Evolutionary conservation across 2,113 vertebrate genomes (phyloP).

Genomic region (Labeo rohita): DNA sequence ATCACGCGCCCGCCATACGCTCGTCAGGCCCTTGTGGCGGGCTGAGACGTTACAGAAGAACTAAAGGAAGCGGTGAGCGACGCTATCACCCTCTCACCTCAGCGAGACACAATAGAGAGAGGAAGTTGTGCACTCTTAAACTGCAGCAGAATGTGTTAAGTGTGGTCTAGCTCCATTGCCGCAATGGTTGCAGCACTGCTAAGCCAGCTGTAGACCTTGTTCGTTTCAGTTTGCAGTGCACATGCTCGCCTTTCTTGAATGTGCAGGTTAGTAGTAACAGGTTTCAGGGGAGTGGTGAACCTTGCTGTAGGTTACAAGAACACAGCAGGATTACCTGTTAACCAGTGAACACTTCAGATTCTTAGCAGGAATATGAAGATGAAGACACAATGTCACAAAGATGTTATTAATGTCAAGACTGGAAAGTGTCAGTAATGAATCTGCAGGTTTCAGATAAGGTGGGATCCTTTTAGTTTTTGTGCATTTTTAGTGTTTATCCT

Average conservation of each 20-base stretch:
- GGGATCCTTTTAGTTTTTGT: conserved; percentile 25
- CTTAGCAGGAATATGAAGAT: conserved; percentile 25
- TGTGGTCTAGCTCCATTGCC: conserved; percentile 49
- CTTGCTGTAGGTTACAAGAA: background rate
- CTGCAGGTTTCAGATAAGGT: conserved; percentile 54
- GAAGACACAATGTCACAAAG: conserved; percentile 37
- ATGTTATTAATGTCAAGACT: conserved; percentile 46
- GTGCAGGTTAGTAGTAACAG: background rate
- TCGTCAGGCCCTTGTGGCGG: conserved; percentile 41
- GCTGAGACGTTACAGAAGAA: conserved; percentile 57
- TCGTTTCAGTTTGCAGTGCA: conserved; percentile 42
- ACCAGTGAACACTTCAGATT: background rate
- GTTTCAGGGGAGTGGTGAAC: background rate
- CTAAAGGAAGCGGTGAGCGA: conserved; percentile 69
- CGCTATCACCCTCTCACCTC: conserved; percentile 34
- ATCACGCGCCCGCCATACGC: conserved; percentile 11
- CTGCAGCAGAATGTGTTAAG: conserved; percentile 53
- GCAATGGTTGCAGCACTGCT: conserved; percentile 43
- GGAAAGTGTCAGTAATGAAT: conserved; percentile 14
- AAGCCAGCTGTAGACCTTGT: conserved; percentile 44
- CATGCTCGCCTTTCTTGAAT: background rate
- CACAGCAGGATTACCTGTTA: background rate
- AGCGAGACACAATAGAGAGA: background rate
- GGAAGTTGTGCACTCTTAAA: conserved; percentile 18
- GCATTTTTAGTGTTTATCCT: background rate